Evolutionary conservation across 53 echinoderm and acorn worm species (phyloP).

Genomic region (Pentamera pediparva): DNA sequence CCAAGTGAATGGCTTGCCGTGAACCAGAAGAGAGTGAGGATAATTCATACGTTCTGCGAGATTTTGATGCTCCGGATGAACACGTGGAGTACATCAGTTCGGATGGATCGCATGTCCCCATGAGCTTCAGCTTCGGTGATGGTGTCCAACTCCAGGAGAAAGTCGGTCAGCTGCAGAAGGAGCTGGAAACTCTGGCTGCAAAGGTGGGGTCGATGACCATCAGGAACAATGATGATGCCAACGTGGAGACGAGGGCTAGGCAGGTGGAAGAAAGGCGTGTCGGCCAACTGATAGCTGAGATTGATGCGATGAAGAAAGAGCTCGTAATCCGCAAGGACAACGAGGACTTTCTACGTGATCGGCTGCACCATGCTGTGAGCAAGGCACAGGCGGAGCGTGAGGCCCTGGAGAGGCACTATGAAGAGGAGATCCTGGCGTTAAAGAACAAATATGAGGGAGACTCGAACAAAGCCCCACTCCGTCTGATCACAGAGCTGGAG

Average conservation of each 20-base stretch:
- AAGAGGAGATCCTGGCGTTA: background rate
- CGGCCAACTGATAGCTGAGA: background rate
- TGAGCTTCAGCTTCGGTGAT: background rate
- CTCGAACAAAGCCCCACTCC: background rate
- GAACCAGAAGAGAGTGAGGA: constrained; percentile 10
- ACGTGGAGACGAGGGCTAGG: background rate
- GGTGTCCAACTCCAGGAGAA: background rate
- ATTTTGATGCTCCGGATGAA: no score
- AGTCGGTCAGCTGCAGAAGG: background rate
- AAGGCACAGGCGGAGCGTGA: background rate
- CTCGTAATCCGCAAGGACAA: background rate
- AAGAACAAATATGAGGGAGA: background rate
- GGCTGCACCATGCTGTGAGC: background rate
- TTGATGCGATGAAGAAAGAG: constrained; percentile 11
- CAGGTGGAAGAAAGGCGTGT: background rate
- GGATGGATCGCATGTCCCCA: background rate
- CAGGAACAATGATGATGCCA: background rate
- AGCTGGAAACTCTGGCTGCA: background rate
- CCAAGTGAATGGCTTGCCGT: no score
- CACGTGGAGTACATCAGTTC: background rate
- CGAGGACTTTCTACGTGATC: background rate
- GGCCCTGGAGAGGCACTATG: background rate
- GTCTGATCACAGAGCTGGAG: background rate
- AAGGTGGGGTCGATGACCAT: background rate
- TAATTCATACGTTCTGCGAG: background rate